Evolutionary conservation across 1,140 invertebrate species (phyloP).

Genomic region (Bilobella aurantiaca): DNA sequence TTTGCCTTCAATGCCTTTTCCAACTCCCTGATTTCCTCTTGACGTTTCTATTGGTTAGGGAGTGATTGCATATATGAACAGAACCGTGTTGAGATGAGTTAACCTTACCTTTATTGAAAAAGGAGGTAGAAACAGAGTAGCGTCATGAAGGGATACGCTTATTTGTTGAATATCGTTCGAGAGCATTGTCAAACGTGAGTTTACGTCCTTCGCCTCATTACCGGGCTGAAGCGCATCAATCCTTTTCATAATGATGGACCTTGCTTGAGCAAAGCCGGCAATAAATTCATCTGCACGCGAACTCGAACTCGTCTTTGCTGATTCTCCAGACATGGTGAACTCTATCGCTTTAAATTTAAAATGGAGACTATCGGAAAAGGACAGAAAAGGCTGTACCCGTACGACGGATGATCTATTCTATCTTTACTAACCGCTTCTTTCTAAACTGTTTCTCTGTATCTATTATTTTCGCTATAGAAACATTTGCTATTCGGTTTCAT

Average conservation of each 20-base stretch:
- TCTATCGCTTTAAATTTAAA: background rate
- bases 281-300: constrained; percentile 22
- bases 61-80: background rate
- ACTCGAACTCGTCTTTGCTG: constrained; percentile 20
- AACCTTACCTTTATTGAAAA: constrained; percentile 30
- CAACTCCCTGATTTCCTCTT: constrained; percentile 63
- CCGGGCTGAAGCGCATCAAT: constrained; percentile 12
- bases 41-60: constrained; percentile 36
- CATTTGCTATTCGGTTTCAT: no score
- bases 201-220: constrained; percentile 2
- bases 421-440: no score
- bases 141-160: constrained; percentile 26
- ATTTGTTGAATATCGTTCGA: constrained; percentile 28
- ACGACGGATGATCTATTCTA: no score
- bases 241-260: background rate
- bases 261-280: constrained; percentile 12
- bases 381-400: no score
- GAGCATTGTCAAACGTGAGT: constrained; percentile 13
- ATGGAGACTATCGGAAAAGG: background rate
- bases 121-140: constrained; percentile 25
- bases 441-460: no score
- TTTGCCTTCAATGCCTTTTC: constrained; percentile 58
- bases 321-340: background rate
- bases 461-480: no score
- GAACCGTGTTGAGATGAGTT: background rate